These are phyloP conservation scores for Rhagophthalmus giganteus DNA, from an alignment of 2,888 invertebrate genomes.

Conservation along the genomic window DNA sequence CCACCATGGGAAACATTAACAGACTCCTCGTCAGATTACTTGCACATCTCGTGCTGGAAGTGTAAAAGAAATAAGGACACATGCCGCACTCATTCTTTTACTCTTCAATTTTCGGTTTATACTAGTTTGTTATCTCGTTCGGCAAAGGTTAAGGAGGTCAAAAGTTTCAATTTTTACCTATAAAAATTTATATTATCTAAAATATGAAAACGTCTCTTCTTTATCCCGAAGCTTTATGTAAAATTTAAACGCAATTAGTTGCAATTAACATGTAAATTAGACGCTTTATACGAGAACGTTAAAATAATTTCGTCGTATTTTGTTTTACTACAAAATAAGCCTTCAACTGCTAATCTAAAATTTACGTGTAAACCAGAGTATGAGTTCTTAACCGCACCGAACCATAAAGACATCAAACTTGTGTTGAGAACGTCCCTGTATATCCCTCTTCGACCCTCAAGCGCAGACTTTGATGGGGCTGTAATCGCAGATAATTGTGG, in stretches of 20 bases:
- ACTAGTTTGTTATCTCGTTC: conserved; percentile 10
- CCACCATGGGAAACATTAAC: conserved; percentile 58
- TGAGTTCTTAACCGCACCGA: too few species aligned
- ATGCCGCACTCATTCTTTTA: conserved; percentile 29
- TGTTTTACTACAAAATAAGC: neutral
- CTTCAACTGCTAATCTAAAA: too few species aligned
- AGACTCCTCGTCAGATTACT: conserved; percentile 58
- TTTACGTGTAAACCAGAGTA: too few species aligned
- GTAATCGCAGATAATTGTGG: conserved; percentile 55
- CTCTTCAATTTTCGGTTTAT: conserved; percentile 29
- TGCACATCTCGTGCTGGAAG: conserved; percentile 50
- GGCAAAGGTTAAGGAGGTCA: conserved; percentile 5
- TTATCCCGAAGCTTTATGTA: too few species aligned
- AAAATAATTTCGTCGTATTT: neutral
- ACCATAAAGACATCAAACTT: conserved; percentile 48
- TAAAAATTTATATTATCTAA: too few species aligned
- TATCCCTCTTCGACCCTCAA: conserved; percentile 36
- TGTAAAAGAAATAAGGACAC: conserved; percentile 41
- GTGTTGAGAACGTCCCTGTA: conserved; percentile 37
- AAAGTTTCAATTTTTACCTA: too few species aligned
- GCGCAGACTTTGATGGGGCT: conserved; percentile 52
- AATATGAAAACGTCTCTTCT: too few species aligned
- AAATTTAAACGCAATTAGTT: too few species aligned
- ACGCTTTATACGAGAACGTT: neutral
- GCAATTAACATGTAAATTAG: too few species aligned